Conservation (phyloP, 2,888 invertebrate genomes). For the Ichneumon xanthorius region DNA sequence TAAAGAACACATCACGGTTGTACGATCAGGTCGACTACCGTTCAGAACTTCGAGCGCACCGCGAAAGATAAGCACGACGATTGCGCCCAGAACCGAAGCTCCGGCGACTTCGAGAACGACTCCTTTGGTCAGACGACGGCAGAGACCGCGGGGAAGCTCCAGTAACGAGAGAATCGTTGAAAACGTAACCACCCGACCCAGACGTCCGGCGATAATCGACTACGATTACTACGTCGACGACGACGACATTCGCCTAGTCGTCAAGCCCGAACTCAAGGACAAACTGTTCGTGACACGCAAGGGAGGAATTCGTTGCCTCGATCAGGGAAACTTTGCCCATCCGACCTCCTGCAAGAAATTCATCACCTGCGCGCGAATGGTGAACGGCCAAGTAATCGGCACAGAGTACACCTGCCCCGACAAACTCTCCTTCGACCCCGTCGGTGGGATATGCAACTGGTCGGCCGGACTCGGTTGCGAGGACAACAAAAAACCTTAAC, state of each 20-base stretch:
- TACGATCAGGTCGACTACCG: conserved; percentile 78
- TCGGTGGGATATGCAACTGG: conserved; percentile 97
- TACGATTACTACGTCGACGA: conserved; percentile 91
- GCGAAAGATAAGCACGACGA: conserved; percentile 83
- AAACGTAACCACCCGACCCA: conserved; percentile 72
- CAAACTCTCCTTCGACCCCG: conserved; percentile 94
- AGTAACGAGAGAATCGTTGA: conserved; percentile 62
- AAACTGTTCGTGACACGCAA: conserved; percentile 87
- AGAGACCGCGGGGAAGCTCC: conserved; percentile 69
- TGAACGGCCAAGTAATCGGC: conserved; percentile 91
- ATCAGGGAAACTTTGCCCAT: conserved; percentile 96
- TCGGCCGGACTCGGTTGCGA: conserved; percentile 92
- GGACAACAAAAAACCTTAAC: conserved; percentile 82
- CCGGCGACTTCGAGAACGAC: conserved; percentile 74
- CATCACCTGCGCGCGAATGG: conserved; percentile 94
- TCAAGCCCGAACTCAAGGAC: conserved; percentile 86
- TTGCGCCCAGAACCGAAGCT: conserved; percentile 76
- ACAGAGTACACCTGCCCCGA: conserved; percentile 96
- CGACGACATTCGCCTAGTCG: conserved; percentile 86
- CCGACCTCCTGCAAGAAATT: conserved; percentile 96
- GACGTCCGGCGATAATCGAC: conserved; percentile 84
- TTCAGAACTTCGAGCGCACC: conserved; percentile 78
- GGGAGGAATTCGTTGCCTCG: conserved; percentile 92
- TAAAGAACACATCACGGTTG: conserved; percentile 38
- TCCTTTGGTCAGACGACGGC: conserved; percentile 71